phyloP scores from a whole-genome alignment of 1,140 invertebrate species.

The Drosophila orena region DNA sequence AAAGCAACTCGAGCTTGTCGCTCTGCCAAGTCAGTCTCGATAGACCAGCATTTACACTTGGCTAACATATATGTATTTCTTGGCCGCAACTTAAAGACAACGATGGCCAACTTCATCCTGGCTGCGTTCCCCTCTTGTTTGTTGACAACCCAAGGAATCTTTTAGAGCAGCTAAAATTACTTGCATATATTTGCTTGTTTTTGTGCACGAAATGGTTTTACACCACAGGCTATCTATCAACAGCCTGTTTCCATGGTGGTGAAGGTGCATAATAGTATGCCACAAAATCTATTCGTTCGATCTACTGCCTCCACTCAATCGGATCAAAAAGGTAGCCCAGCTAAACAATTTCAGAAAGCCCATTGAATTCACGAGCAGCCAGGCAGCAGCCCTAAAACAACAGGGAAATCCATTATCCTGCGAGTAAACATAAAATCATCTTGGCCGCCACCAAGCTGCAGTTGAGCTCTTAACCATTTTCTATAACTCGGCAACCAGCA shows the following conservation, averaged over 20 bases:
- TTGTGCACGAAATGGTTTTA: neutral
- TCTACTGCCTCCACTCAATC: neutral
- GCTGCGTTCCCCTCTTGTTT: neutral
- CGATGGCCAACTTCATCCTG: slow-evolving; percentile 13
- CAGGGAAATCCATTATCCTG: slow-evolving; percentile 27
- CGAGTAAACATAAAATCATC: slow-evolving; percentile 29
- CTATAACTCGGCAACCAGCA: slow-evolving; percentile 2
- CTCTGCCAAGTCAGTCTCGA: slow-evolving; percentile 16
- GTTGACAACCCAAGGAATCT: neutral
- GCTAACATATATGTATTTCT: slow-evolving; percentile 34
- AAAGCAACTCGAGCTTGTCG: slow-evolving; percentile 51
- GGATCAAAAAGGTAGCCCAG: neutral
- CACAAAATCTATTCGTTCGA: too few species aligned
- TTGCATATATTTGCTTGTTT: slow-evolving; percentile 12
- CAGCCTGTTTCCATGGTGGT: too few species aligned
- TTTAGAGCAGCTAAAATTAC: slow-evolving; percentile 10
- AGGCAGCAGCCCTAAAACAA: slow-evolving; percentile 6
- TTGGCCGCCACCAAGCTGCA: slow-evolving; percentile 46
- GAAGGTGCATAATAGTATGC: too few species aligned
- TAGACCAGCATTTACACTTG: slow-evolving; percentile 31
- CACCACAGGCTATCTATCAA: too few species aligned
- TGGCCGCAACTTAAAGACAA: slow-evolving; percentile 26
- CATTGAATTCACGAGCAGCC: neutral
- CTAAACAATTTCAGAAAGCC: slow-evolving; percentile 5
- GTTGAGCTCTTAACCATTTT: slow-evolving; percentile 35